Percentiles rank a stretch among this genome's conserved stretches.
Conservation (phyloP, 2,113 vertebrate genomes). For the Oncorhynchus nerka region DNA sequence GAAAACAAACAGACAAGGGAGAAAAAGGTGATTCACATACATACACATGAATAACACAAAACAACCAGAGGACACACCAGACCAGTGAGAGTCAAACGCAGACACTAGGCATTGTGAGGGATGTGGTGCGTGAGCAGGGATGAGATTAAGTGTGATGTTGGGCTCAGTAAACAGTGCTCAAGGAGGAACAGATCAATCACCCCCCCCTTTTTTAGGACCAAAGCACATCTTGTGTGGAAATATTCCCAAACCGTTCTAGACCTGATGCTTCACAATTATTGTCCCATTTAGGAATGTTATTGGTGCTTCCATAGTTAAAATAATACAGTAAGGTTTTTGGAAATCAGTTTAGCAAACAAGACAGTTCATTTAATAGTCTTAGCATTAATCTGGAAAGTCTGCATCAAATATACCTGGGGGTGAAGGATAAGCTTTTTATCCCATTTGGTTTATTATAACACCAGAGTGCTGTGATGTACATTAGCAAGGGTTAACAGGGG, state of each 20-base stretch:
- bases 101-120: constrained; percentile 50
- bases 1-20: constrained; percentile 55
- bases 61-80: constrained; percentile 37
- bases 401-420: too few relatives aligned
- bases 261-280: too few relatives aligned
- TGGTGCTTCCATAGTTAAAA: too few relatives aligned
- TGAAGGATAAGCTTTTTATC: too few relatives aligned
- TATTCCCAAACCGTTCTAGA: background rate
- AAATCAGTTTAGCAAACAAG: background rate
- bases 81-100: constrained; percentile 23
- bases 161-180: background rate
- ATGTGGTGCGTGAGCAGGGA: constrained; percentile 60
- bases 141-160: constrained; percentile 46
- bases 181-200: background rate
- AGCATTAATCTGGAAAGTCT: too few relatives aligned
- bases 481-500: too few relatives aligned
- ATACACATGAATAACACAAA: constrained; percentile 54
- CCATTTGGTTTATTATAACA: background rate
- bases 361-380: background rate
- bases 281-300: too few relatives aligned
- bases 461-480: background rate
- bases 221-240: background rate
- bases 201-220: too few relatives aligned
- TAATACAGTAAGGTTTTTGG: too few relatives aligned
- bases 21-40: constrained; percentile 65